These are phyloP conservation scores for Apodemia zela DNA, from an alignment of 2,888 invertebrate species.

Conservation along the genomic window DNA sequence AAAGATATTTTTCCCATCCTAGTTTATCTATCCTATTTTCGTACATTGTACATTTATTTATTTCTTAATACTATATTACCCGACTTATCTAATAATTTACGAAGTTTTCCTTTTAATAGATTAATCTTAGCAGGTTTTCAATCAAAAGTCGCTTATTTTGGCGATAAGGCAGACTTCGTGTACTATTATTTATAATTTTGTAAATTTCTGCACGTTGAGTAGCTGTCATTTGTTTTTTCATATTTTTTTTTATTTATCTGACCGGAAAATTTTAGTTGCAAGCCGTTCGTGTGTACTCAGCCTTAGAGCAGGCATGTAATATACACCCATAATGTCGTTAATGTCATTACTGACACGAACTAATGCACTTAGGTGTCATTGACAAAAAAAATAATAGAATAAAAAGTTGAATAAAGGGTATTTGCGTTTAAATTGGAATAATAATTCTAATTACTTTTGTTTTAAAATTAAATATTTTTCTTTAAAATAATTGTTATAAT, in stretches of 20 bases:
- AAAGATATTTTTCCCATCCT: no score
- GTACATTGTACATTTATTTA: no score
- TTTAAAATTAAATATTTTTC: neutral
- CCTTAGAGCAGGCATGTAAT: neutral
- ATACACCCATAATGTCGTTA: neutral
- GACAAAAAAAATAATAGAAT: neutral
- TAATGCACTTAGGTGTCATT: neutral
- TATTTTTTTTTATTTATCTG: neutral
- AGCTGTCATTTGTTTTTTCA: neutral
- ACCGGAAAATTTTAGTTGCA: neutral
- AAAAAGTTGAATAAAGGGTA: neutral
- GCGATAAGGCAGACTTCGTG: neutral
- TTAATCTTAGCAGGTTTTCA: neutral
- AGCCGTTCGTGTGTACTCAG: slow-evolving; percentile 12
- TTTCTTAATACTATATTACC: no score
- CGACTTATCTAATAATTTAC: no score
- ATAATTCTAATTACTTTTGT: neutral
- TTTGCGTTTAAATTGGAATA: neutral
- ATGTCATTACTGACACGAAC: slow-evolving; percentile 3
- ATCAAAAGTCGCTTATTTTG: neutral
- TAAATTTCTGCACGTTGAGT: neutral
- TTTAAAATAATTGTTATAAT: neutral
- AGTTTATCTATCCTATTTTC: no score
- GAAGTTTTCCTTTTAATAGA: no score
- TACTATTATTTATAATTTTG: neutral